A percentile compares a stretch with the other conserved stretches of the same genome.
These are phyloP conservation scores for Aeoliscus strigatus DNA, from an alignment of 2,797 vertebrate genomes.

Conservation along the genomic window DNA sequence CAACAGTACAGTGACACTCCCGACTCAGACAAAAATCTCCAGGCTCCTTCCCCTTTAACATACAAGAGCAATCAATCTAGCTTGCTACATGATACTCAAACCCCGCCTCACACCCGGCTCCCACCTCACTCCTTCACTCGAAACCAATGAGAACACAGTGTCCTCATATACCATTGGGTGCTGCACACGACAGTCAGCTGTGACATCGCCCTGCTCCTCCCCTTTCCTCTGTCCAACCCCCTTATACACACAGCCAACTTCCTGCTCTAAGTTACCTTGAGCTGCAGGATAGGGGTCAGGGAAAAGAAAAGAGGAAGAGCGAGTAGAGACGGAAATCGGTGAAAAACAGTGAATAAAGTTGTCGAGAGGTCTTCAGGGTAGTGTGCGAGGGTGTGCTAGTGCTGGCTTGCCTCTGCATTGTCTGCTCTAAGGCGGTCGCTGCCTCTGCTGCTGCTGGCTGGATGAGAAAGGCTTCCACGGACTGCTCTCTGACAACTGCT, in stretches of 20 bases:
- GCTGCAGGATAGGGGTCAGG: constrained; percentile 98
- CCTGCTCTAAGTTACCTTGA: constrained; percentile 99
- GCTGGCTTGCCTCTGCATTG: constrained; percentile 60
- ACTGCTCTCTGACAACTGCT: constrained; percentile 80
- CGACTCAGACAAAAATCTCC: constrained; percentile 81
- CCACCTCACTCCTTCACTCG: constrained; percentile 54
- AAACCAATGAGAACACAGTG: constrained; percentile 63
- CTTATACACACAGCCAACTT: constrained; percentile 84
- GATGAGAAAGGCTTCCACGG: constrained; percentile 68
- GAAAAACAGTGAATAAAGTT: constrained; percentile 70
- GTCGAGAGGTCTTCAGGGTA: constrained; percentile 36
- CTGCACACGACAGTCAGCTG: constrained; percentile 65
- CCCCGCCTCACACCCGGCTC: constrained; percentile 71
- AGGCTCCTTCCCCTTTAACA: constrained; percentile 95
- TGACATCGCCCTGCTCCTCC: constrained; percentile 67
- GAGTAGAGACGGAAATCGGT: constrained; percentile 43
- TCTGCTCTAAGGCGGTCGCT: constrained; percentile 50
- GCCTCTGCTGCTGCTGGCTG: constrained; percentile 52
- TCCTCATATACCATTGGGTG: constrained; percentile 72
- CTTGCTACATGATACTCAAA: constrained; percentile 87
- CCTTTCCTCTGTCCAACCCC: constrained; percentile 68
- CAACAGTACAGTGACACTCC: constrained; percentile 78
- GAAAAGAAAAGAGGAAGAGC: constrained; percentile 72
- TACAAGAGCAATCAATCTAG: constrained; percentile 93
- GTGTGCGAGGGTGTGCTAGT: constrained; percentile 27